Evolutionary conservation across 2,888 invertebrate genomes (phyloP).

Genomic region (Lysandra coridon): DNA sequence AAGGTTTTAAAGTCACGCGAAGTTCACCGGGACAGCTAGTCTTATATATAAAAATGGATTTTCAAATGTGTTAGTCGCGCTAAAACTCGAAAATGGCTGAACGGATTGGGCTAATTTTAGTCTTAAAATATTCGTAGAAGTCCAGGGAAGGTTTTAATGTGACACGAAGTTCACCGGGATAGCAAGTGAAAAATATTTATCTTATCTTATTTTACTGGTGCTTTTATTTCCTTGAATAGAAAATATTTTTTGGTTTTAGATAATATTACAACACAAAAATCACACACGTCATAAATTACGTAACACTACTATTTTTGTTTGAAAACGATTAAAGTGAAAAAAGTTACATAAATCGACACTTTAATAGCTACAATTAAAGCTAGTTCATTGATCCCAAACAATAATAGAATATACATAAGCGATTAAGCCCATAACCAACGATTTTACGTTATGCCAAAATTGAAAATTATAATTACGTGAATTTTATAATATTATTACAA

Average conservation of each 20-base stretch:
- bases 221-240: neutral
- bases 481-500: neutral
- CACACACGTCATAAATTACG: neutral
- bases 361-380: constrained; percentile 11
- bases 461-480: constrained; percentile 20
- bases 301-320: neutral
- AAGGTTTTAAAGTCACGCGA: no score
- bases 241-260: neutral
- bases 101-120: no score
- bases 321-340: constrained; percentile 5
- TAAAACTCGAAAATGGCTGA: no score
- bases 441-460: constrained; percentile 4
- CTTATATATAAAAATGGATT: no score
- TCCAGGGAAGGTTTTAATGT: no score
- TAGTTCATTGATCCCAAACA: neutral
- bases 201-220: neutral
- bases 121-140: no score
- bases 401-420: neutral
- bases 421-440: neutral
- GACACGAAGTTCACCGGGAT: no score
- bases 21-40: no score
- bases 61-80: no score
- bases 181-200: no score
- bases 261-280: neutral
- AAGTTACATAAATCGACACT: neutral